Conservation (phyloP, 2,797 vertebrate species). For the Enoplosus armatus region DNA sequence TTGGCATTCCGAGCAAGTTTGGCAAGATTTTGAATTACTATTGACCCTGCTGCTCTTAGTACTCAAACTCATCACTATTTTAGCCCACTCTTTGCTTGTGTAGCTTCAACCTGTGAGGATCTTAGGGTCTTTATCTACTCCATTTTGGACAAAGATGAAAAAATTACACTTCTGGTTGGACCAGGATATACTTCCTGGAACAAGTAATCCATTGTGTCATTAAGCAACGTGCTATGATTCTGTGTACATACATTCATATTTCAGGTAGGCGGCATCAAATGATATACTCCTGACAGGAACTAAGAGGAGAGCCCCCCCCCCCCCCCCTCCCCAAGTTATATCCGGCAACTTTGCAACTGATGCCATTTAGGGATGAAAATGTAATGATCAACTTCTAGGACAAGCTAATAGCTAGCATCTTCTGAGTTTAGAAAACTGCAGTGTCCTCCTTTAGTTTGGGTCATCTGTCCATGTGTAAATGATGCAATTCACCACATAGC, state of each 20-base stretch:
- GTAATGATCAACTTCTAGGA: constrained; percentile 16
- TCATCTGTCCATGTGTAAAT: background rate
- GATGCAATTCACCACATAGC: background rate
- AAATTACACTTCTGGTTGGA: too few relatives aligned
- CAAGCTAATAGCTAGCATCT: background rate
- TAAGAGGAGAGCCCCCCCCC: background rate
- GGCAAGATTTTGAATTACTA: background rate
- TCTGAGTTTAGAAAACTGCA: background rate
- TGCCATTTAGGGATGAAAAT: constrained; percentile 23
- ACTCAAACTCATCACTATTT: background rate
- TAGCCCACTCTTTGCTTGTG: background rate
- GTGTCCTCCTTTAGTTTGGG: background rate
- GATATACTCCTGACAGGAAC: background rate
- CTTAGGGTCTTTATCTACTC: background rate
- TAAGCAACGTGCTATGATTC: background rate
- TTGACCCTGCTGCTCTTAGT: background rate
- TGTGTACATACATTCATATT: background rate
- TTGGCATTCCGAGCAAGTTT: background rate
- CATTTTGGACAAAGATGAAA: background rate
- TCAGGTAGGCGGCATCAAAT: background rate
- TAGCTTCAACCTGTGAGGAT: background rate
- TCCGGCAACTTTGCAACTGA: background rate
- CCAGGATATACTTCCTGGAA: background rate
- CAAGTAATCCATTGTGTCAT: background rate
- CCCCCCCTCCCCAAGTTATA: background rate